Conservation (phyloP, 2,888 invertebrate species). For the Agrochola circellaris region DNA sequence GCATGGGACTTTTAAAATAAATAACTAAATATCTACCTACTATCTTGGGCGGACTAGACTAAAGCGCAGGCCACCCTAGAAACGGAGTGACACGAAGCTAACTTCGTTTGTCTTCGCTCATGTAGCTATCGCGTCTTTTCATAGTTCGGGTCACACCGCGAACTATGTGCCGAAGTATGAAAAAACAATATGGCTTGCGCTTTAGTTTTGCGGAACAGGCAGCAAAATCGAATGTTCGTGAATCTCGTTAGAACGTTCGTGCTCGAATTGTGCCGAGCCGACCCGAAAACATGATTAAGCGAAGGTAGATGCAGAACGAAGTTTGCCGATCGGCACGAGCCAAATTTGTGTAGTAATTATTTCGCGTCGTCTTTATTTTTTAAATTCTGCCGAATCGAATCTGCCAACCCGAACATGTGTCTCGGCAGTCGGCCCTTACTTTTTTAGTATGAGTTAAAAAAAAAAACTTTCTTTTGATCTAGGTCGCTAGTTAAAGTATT, state of each 20-base stretch:
- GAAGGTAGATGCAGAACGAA: no score
- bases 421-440: no score
- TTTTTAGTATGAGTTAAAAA: not conserved
- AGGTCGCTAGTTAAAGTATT: conserved; percentile 62
- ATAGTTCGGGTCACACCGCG: no score
- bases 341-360: not conserved
- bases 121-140: no score
- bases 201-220: no score
- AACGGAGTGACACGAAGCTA: no score
- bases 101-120: no score
- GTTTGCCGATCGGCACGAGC: not conserved
- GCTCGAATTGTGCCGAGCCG: not conserved
- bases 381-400: not conserved
- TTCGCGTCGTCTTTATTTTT: not conserved
- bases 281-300: not conserved
- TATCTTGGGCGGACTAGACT: no score
- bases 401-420: not conserved
- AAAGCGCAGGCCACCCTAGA: no score
- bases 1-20: not conserved
- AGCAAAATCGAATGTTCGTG: not conserved
- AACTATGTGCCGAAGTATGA: no score
- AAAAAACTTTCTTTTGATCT: not conserved
- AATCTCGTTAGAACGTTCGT: no score
- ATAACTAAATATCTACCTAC: not conserved
- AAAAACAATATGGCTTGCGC: no score